Evolutionary conservation across 2,888 invertebrate species (phyloP).

Genomic region (Lumbricus terrestris): DNA sequence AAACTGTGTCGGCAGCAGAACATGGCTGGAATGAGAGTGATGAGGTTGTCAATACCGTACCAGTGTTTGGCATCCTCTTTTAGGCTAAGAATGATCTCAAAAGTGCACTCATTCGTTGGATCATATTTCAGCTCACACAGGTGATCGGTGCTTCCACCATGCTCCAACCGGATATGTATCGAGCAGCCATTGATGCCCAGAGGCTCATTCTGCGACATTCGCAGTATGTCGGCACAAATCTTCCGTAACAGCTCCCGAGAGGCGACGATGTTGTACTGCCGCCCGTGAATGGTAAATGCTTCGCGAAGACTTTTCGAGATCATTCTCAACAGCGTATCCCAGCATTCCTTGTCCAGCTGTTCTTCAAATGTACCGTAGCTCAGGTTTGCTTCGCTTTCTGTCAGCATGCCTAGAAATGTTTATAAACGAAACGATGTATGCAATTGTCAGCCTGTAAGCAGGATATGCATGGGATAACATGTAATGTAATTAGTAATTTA

Average conservation of each 20-base stretch:
- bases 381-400: conserved; percentile 20
- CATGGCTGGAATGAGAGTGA: conserved; percentile 22
- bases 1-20: conserved; percentile 24
- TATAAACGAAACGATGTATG: neutral
- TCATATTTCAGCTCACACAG: conserved; percentile 17
- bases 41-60: conserved; percentile 25
- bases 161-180: conserved; percentile 20
- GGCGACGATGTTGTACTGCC: conserved; percentile 15
- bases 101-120: neutral
- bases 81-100: conserved; percentile 29
- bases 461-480: too few species aligned
- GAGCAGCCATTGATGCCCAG: conserved; percentile 27
- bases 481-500: too few species aligned
- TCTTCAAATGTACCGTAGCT: conserved; percentile 26
- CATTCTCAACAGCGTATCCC: conserved; percentile 17
- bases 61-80: conserved; percentile 30
- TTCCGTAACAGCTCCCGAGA: conserved; percentile 20
- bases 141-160: neutral
- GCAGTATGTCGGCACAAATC: conserved; percentile 30
- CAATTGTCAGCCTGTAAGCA: too few species aligned
- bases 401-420: neutral
- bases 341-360: conserved; percentile 22
- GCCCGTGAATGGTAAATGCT: conserved; percentile 12
- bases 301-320: conserved; percentile 12
- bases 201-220: conserved; percentile 32